These are phyloP conservation scores for Dinoponera quadriceps DNA, from an alignment of 1,140 invertebrate species.

Conservation along the genomic window DNA sequence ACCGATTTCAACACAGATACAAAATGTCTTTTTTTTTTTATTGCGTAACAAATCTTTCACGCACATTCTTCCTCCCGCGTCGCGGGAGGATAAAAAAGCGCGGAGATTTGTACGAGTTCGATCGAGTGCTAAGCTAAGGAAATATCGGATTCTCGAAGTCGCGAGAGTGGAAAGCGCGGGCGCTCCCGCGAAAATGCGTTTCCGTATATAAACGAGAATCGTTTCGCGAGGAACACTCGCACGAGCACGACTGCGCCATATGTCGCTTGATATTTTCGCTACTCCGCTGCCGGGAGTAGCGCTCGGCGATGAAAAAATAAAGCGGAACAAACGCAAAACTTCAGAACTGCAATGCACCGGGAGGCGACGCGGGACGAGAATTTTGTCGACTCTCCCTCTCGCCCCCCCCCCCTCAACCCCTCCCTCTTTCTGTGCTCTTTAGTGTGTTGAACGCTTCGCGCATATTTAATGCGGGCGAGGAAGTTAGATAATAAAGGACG, in stretches of 20 bases:
- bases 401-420: too few species aligned
- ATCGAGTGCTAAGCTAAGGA: too few species aligned
- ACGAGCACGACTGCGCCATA: slow-evolving; percentile 20
- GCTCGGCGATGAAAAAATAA: slow-evolving; percentile 39
- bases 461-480: slow-evolving; percentile 28
- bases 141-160: too few species aligned
- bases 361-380: slow-evolving; percentile 32
- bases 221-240: slow-evolving; percentile 14
- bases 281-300: neutral
- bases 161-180: neutral
- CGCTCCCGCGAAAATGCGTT: slow-evolving; percentile 2
- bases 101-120: too few species aligned
- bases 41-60: too few species aligned
- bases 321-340: slow-evolving; percentile 43
- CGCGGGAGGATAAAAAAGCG: too few species aligned
- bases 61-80: too few species aligned
- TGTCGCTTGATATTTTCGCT: slow-evolving; percentile 39
- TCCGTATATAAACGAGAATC: slow-evolving; percentile 29
- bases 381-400: slow-evolving; percentile 43
- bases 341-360: slow-evolving; percentile 41
- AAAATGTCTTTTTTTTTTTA: too few species aligned
- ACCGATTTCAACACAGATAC: too few species aligned
- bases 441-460: slow-evolving; percentile 36
- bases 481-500: slow-evolving; percentile 49
- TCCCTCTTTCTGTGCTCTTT: slow-evolving; percentile 1